Base-by-base conservation (phyloP, 2,888 invertebrate genomes). In the Diabrotica balteata region DNA sequence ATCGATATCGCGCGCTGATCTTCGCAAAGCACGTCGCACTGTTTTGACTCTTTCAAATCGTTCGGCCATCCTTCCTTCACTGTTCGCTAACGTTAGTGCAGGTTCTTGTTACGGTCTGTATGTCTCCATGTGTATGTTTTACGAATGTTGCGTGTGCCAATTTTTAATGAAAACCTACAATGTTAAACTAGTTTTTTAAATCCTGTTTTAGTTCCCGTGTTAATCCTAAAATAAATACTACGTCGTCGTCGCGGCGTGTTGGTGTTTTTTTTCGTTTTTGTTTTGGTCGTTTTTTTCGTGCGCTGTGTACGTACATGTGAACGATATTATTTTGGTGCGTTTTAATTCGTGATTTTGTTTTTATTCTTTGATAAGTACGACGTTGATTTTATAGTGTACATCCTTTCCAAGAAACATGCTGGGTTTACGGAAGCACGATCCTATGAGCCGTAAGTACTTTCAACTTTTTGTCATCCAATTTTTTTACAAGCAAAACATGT, bases 11-110 rank as follows among this genome's bases (percentile, higher is more conserved):
- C 63, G 69, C 55, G 65, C 59, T 54, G 59, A 50, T 52, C 58
- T 66, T 66, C 66, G 52, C 63, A 63, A 60, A 69, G 59, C 69
- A 69, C 69, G 69, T 66, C 66, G 66, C 60, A 66, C 63, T 69
- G 63, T 69, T 69, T 69, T 69, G 66, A 69, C 66, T 69, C 69
- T 62, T 68, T 69, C 63, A 66, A 69, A 69, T 69, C 66, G 66
- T 68, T 54, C 64, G 52, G 64, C 51, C 22, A 64, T 64, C 52
- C 51, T 64, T 22, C 58, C 58, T 57, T 57, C 45, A 22, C 55
- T 45, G 44, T 45, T 57, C 55, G 45, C 11, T 17, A 45, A 57
- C 44, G 54, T 43, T 45, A 45, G 55, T 59, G 64, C 46, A 52
- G 58, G 52, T 64, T 64, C 52, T 63, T 11, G 11, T 59, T 32